These are phyloP conservation scores for Leptinotarsa haldemani DNA, from an alignment of 2,888 invertebrate species.

Conservation along the genomic window DNA sequence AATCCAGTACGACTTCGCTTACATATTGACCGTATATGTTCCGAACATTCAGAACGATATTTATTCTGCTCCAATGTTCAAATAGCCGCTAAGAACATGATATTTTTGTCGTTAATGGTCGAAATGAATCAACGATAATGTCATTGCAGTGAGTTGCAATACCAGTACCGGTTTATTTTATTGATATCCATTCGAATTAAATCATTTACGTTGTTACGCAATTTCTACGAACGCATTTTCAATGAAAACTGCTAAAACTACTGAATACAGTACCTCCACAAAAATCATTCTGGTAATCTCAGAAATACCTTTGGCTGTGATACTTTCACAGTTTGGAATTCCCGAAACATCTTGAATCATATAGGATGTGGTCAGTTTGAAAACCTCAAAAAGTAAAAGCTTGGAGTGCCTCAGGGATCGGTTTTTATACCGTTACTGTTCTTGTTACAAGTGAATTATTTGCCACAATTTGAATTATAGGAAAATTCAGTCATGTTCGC, in stretches of 20 bases:
- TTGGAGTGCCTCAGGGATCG: too few relatives aligned
- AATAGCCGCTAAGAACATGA: slow-evolving; percentile 14
- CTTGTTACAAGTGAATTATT: too few relatives aligned
- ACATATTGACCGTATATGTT: background rate
- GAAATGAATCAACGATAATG: slow-evolving; percentile 18
- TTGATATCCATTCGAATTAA: background rate
- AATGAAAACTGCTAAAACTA: background rate
- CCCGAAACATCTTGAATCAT: too few relatives aligned
- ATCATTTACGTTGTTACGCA: background rate
- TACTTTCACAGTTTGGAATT: too few relatives aligned
- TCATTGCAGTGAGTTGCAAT: slow-evolving; percentile 8
- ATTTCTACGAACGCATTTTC: background rate
- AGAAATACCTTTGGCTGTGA: too few relatives aligned
- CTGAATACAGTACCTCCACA: background rate
- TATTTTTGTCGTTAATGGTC: slow-evolving; percentile 9
- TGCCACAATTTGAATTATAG: too few relatives aligned
- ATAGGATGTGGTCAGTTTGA: too few relatives aligned
- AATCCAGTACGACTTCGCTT: too few relatives aligned
- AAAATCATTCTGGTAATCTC: background rate
- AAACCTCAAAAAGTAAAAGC: too few relatives aligned
- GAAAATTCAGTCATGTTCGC: too few relatives aligned
- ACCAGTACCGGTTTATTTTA: slow-evolving; percentile 7
- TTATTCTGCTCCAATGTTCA: background rate
- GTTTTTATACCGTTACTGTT: too few relatives aligned
- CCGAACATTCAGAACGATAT: background rate